Base-by-base conservation (phyloP, 2,797 vertebrate species). In the Pangasius mekongensis region DNA sequence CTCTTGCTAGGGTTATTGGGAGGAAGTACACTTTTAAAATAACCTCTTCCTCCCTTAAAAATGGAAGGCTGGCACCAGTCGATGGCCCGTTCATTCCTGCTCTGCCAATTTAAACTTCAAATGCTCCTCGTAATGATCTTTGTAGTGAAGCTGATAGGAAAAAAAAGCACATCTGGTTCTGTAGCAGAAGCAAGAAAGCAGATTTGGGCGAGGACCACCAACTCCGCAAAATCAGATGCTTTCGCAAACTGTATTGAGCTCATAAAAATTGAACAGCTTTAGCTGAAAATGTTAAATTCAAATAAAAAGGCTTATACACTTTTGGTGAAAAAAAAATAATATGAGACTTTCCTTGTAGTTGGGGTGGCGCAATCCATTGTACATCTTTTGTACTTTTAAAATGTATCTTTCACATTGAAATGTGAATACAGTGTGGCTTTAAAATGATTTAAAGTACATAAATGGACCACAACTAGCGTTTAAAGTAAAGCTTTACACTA, bases 1-100 rank as follows among this genome's bases (percentile, higher is more conserved):
- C 64, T 88, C 58, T 60, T 77, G 76, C 83, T 58, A 62, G 64
- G 14, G 54, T 86, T 81, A 78, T 30, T 47, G 47, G 64, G 49
- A 78, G 82, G 74, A 80, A 85, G 52, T 20, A 30, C 36, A 80
- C 81, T 49, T 78, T 76, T 62, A 78, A 88, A 86, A 81, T 62
- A 58, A 85, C 76, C 78, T 81, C 83, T 54, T 56, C 77, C 76
- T 69, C 62, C 36, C 39, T 80, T 81, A 81, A 85, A 85, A 85
- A 62, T 30, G 54, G 27, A 84, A 36, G 36, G 22, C 56, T 64
- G 58, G 36, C 58, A 82, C 80, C 11, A 16, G 13, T 62, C 58
- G 33, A 43, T 2, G 1, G 13, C 36, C 33, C 5, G 3, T 16
- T 43, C 33, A 1, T 6, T 82, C 80, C 39, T 62, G 58, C 36